A percentile compares a stretch with the other conserved stretches of the same genome.
phyloP scores from a whole-genome alignment of 2,797 vertebrate species.

The Halcyon leucocephala region DNA sequence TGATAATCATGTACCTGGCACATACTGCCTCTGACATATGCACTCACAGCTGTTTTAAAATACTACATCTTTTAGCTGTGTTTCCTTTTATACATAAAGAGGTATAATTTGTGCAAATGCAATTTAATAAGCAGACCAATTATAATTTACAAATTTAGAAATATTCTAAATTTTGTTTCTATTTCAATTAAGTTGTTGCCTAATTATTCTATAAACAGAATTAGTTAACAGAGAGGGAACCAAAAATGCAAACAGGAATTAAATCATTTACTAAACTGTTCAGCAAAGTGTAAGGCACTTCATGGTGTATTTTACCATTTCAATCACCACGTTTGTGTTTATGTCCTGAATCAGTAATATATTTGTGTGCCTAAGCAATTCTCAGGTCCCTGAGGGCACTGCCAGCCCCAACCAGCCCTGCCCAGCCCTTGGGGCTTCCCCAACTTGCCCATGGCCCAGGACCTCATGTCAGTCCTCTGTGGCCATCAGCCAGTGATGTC shows the following conservation, averaged over 20 bases:
- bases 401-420: neutral
- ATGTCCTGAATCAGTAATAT: neutral
- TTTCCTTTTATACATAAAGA: conserved; percentile 43
- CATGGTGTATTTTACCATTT: neutral
- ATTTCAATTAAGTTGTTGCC: conserved; percentile 51
- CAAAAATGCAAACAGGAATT: neutral
- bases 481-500: neutral
- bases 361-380: neutral
- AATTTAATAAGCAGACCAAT: conserved; percentile 53
- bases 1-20: neutral
- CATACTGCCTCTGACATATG: neutral
- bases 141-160: conserved; percentile 56
- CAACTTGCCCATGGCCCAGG: accelerated
- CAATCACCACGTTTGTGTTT: accelerated
- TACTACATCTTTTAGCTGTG: neutral
- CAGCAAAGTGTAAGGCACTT: neutral
- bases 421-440: accelerated
- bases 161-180: conserved; percentile 51
- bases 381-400: accelerated
- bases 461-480: neutral
- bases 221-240: neutral
- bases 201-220: conserved; percentile 58
- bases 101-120: conserved; percentile 45
- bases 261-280: neutral
- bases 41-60: conserved; percentile 21